Evolutionary conservation across 2,888 invertebrate species (phyloP).

Genomic region (Terebella lapidaria): DNA sequence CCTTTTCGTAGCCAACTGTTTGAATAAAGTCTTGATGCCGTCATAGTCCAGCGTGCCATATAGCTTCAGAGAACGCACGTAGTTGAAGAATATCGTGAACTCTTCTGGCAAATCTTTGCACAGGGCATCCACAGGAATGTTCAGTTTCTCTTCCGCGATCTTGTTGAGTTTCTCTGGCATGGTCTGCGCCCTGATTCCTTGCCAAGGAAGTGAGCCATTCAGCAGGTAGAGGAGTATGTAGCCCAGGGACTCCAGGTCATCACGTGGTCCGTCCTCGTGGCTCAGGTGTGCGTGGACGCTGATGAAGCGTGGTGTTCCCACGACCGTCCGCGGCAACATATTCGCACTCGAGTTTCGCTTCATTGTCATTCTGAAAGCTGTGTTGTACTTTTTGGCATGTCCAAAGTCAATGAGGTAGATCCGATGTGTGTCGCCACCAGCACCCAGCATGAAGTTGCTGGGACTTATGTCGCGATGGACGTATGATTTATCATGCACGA

Average conservation of each 20-base stretch:
- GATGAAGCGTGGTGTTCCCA: constrained; percentile 21
- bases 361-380: constrained; percentile 1
- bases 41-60: constrained; percentile 18
- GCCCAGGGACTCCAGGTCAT: constrained; percentile 23
- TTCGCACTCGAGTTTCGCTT: not conserved
- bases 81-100: constrained; percentile 18
- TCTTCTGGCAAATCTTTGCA: constrained; percentile 23
- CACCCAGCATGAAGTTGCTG: constrained; percentile 53
- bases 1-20: constrained; percentile 5
- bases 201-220: constrained; percentile 25
- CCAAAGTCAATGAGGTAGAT: constrained; percentile 53
- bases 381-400: constrained; percentile 36
- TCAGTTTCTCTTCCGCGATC: constrained; percentile 17
- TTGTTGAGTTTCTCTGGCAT: constrained; percentile 12
- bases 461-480: constrained; percentile 85
- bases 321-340: constrained; percentile 10
- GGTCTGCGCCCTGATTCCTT: constrained; percentile 13
- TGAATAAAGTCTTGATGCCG: constrained; percentile 14
- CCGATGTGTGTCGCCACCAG: not conserved
- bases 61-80: constrained; percentile 14
- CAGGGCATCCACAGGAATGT: constrained; percentile 12
- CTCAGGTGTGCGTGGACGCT: constrained; percentile 20
- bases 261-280: constrained; percentile 12
- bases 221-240: constrained; percentile 21
- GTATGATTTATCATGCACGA: constrained; percentile 92